Evolutionary conservation across 2,888 invertebrate species (phyloP), one percentile per base, ranked within the genome.

Genomic region (Epistrophe grossulariae): DNA sequence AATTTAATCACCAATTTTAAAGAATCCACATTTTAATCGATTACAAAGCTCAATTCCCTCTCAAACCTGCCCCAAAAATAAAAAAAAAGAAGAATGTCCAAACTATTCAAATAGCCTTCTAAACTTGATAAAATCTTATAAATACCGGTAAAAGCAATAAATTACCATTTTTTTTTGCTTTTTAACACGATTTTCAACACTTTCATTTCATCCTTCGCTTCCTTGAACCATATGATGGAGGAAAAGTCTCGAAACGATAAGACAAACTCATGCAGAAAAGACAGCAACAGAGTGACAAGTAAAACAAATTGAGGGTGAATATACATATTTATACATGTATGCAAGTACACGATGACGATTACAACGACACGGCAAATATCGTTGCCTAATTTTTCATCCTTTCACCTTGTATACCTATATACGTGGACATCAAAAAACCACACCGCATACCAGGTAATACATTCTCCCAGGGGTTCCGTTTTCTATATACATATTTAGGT

Each of bases 321-420:
- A 70, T 72, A 38, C 55, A 73, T 24, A 43, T 1, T 35, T 28
- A 24, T 19, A 15, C 62, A 13, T 66, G 35, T 55, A 73, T 28
- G 43, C 2, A 43, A n/a, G 38, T 40, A 19, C 62, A 19, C 40
- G 38, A 38, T 35, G 59, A 35, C 35, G 11, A n/a, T n/a, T n/a
- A 59, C 17, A 17, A 35, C 5, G 15, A n/a, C 17, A 45, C 19
- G 43, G 17, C 55, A 78, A 55, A 78, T 72, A 57, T 57, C 71
- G 19, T 38, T 17, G 73, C 59, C 52, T 77, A 28, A 84, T 84
- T 80, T 84, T 76, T 84, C 84, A 84, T 77, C 76, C 80, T 72
- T 80, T 80, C 72, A 76, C 64, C 64, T 76, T 28, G 38, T 19
- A n/a, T n/a, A n/a, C n/a, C n/a, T n/a, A n/a, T n/a, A n/a, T n/a